Evolutionary conservation across 2,888 invertebrate species (phyloP).

Genomic region (Sisyra nigra): DNA sequence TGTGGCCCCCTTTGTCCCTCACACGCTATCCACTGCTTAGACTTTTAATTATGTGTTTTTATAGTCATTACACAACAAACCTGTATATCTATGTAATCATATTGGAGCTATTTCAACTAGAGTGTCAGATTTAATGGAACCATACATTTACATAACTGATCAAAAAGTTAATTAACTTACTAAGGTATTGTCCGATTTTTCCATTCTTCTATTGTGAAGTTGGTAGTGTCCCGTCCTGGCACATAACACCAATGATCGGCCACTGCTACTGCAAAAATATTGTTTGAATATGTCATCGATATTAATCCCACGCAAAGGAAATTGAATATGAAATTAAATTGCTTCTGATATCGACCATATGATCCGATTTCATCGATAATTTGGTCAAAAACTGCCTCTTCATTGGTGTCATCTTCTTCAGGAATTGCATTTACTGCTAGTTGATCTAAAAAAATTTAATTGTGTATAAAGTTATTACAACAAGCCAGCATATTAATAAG

Average conservation of each 20-base stretch:
- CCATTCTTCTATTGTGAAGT: slow-evolving; percentile 32
- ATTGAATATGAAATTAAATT: slow-evolving; percentile 31
- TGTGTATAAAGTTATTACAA: no score
- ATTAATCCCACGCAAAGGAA: slow-evolving; percentile 28
- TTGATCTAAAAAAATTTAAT: no score
- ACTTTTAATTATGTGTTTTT: no score
- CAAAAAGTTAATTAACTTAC: slow-evolving; percentile 22
- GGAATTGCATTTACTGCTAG: no score
- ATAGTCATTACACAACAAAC: no score
- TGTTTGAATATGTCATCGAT: slow-evolving; percentile 34
- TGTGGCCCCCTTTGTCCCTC: no score
- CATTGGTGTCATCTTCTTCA: slow-evolving; percentile 5
- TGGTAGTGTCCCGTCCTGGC: slow-evolving; percentile 30
- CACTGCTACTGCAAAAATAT: slow-evolving; percentile 33
- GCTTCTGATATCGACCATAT: slow-evolving; percentile 33
- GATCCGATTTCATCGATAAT: slow-evolving; percentile 34
- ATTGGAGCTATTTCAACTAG: no score
- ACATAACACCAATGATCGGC: slow-evolving; percentile 42
- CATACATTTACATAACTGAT: slow-evolving; percentile 6
- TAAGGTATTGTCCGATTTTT: slow-evolving; percentile 32
- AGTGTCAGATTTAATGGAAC: no score
- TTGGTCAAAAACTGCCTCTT: slow-evolving; percentile 30
- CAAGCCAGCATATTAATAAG: no score
- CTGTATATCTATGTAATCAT: no score
- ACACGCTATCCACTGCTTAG: no score